Conservation (phyloP, 2,797 vertebrate genomes). For the Taeniopygia guttata region DNA sequence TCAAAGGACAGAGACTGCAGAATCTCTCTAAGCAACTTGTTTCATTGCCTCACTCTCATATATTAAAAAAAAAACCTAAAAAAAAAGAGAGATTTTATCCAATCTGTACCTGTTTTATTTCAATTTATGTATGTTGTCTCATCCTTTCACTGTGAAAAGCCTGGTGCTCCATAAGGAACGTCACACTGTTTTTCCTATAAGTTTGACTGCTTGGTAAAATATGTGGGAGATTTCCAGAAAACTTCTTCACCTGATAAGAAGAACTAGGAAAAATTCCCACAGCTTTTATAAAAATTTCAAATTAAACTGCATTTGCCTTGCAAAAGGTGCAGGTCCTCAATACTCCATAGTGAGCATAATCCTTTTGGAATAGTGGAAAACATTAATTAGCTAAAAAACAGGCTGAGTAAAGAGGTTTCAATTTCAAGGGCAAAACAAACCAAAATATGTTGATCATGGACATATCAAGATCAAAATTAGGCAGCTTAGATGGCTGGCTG, state of each 20-base stretch:
- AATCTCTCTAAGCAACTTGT: background rate
- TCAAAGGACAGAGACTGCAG: background rate
- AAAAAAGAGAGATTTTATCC: background rate
- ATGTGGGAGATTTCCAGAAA: background rate
- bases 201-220: background rate
- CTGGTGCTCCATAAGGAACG: background rate
- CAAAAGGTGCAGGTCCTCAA: background rate
- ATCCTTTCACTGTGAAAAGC: background rate
- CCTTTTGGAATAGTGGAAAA: background rate
- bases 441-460: background rate
- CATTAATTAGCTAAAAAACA: background rate
- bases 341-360: background rate
- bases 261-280: background rate
- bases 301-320: background rate
- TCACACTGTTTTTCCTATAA: background rate
- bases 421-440: background rate
- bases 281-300: background rate
- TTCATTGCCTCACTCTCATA: background rate
- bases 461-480: constrained; percentile 21
- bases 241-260: background rate
- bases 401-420: background rate
- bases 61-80: background rate
- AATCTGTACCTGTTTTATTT: background rate
- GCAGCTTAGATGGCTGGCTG: background rate
- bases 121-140: background rate